Conservation (phyloP, 2,113 vertebrate genomes). For the Sebastes fasciatus region DNA sequence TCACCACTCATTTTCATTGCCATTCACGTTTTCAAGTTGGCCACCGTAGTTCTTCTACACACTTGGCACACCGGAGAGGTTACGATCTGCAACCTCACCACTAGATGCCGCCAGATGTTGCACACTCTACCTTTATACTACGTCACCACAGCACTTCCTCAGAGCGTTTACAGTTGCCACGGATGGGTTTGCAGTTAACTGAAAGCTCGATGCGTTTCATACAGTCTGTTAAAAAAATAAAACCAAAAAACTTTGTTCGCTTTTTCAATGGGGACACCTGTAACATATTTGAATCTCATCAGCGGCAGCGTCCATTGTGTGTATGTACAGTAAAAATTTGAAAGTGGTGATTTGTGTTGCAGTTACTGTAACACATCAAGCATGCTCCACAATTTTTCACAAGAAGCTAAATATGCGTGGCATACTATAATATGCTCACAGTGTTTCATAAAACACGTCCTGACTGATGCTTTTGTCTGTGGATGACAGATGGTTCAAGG, state of each 20-base stretch:
- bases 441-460: conserved; percentile 10
- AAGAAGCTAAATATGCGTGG: conserved; percentile 4
- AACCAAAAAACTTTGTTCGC: background rate
- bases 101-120: no score
- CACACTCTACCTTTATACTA: no score
- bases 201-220: no score
- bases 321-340: background rate
- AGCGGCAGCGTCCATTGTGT: background rate
- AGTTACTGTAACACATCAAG: conserved; percentile 23
- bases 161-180: no score
- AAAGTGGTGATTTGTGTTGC: conserved; percentile 1
- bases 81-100: no score
- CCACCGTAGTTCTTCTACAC: no score
- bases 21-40: no score
- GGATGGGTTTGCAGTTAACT: no score
- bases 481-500: conserved; percentile 26
- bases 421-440: conserved; percentile 4
- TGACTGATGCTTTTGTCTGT: conserved; percentile 17
- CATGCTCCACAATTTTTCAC: conserved; percentile 1
- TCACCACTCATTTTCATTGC: no score
- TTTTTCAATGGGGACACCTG: background rate
- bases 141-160: no score
- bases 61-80: no score
- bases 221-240: background rate
- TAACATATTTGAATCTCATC: background rate